These are phyloP conservation scores for Mus caroli DNA, from an alignment of 2,797 vertebrate genomes.

Conservation along the genomic window DNA sequence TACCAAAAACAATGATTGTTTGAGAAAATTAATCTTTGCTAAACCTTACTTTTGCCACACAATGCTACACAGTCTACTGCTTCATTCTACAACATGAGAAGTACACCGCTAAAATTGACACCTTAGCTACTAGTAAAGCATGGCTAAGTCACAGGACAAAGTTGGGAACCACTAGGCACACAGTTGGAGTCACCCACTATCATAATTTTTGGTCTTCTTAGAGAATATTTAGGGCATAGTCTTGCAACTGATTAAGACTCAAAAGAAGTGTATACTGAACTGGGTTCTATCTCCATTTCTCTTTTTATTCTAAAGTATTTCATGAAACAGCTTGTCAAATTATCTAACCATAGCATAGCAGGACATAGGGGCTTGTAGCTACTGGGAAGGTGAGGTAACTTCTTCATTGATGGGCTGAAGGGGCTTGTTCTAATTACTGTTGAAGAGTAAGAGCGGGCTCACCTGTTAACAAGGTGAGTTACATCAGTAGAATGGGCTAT, in stretches of 20 bases:
- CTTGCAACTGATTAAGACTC: background rate
- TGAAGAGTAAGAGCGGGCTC: background rate
- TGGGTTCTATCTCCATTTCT: background rate
- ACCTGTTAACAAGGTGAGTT: background rate
- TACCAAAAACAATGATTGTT: background rate
- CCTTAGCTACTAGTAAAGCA: background rate
- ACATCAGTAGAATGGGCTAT: accelerated
- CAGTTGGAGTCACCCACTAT: background rate
- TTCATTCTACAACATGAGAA: background rate
- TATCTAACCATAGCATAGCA: background rate
- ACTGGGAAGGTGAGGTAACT: background rate
- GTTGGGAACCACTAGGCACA: background rate
- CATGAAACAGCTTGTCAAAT: background rate
- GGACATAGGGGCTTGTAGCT: background rate
- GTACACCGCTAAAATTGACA: background rate
- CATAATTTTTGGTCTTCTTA: background rate
- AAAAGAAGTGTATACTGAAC: background rate
- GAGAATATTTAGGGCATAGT: background rate
- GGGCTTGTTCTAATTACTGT: background rate
- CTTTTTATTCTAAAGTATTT: background rate
- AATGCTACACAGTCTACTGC: background rate
- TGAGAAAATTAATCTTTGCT: background rate
- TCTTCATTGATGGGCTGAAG: background rate
- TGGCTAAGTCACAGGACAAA: background rate
- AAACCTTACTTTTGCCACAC: background rate